phyloP scores from a whole-genome alignment of 1,140 invertebrate species.

The Micrasema minimum region DNA sequence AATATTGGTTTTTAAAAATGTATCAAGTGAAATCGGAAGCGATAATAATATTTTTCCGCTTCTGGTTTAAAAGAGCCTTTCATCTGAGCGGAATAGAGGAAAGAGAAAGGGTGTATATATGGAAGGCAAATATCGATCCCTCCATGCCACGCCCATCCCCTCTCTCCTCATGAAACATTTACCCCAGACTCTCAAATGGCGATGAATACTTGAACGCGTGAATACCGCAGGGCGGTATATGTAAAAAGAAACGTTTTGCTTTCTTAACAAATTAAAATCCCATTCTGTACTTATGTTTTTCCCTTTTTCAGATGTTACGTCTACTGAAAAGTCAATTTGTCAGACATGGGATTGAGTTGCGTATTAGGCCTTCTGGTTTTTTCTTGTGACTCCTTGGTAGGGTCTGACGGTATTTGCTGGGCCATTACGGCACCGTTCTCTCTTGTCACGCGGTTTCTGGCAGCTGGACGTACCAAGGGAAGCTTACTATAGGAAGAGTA shows the following conservation, averaged over 20 bases:
- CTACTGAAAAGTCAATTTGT: too few relatives aligned
- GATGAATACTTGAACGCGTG: too few relatives aligned
- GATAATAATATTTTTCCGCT: conserved; percentile 5
- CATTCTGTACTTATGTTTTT: neutral
- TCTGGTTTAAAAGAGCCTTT: conserved; percentile 25
- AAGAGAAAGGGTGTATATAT: conserved; percentile 2
- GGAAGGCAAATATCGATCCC: conserved; percentile 36
- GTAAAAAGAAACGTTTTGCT: neutral
- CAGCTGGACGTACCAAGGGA: neutral
- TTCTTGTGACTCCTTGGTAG: conserved; percentile 29
- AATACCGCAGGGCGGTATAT: too few relatives aligned
- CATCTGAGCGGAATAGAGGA: conserved; percentile 17
- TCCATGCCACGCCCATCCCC: conserved; percentile 26
- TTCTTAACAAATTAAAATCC: too few relatives aligned
- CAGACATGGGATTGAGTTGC: neutral
- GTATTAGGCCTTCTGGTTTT: conserved; percentile 1
- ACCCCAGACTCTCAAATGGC: conserved; percentile 16
- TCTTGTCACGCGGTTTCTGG: conserved; percentile 28
- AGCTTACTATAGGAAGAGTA: neutral
- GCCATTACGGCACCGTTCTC: conserved; percentile 35
- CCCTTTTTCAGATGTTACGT: neutral
- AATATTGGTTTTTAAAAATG: neutral
- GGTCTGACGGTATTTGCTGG: conserved; percentile 7
- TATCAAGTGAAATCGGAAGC: neutral
- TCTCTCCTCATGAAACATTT: conserved; percentile 21